Evolutionary conservation across 2,888 invertebrate species (phyloP), one percentile per base, ranked within the genome.

Genomic region (Metalampra italica): DNA sequence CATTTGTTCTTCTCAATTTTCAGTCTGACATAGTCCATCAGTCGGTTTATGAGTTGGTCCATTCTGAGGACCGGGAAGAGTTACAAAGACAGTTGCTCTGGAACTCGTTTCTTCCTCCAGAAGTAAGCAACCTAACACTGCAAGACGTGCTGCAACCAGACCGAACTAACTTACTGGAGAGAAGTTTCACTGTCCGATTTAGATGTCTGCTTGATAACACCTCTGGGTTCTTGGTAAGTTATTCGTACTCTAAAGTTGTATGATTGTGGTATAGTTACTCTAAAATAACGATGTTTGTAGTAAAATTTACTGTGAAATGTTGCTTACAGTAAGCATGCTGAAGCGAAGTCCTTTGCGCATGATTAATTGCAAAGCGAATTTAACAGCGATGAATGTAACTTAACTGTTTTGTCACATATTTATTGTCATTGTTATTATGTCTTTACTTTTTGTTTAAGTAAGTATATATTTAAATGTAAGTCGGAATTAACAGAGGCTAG

Each of bases 1-100:
- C 22, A 22, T 22, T 22, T 22, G 2, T 39, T 9, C 14, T 7
- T 39, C 11, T 45, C 8, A 36, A 48, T 9, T 92, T 93, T 32
- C 92, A 99, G 98, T 99, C 99, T 65, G 99, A 99, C 85, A 98
- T 99, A 69, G 98, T 99, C 52, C 99, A 99, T 84, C 99, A 99
- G 81, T 98, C 98, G 59, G 98, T 99, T 47, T 98, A 98, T 91
- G 99, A 99, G 86, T 90, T 99, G 78, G 98, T 99, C 55, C 99
- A 99, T 87, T 98, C 98, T 2, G 99, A 99, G 89, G 99, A 99
- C 80, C 92, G 99, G 3, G 99, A 99, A 80, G 99, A 99, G 82
- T 92, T 99, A 50, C 98, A 98, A 76, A 90, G 97, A 47, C 98
- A 98, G 82, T 88, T 99, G 65, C 93, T 97, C 81, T 97, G 97